Percentiles rank a stretch among this genome's conserved stretches.
These are phyloP conservation scores for Apogon hyalosoma DNA, from an alignment of 2,797 vertebrate genomes.

Conservation along the genomic window DNA sequence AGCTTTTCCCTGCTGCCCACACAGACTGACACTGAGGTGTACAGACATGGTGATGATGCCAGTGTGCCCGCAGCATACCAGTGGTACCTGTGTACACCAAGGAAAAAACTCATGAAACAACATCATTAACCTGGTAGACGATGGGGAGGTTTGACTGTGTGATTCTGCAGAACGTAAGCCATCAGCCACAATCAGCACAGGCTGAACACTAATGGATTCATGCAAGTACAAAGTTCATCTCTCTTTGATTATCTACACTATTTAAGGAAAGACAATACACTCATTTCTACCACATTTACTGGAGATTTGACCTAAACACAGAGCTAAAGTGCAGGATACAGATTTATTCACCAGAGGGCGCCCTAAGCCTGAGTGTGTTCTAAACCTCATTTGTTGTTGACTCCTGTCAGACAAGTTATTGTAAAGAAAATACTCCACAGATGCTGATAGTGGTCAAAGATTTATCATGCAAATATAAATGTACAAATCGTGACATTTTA, in stretches of 20 bases:
- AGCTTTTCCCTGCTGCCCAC: constrained; percentile 65
- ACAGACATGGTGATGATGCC: constrained; percentile 61
- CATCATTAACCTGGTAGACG: constrained; percentile 3
- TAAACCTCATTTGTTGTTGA: not conserved
- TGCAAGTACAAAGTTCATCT: not conserved
- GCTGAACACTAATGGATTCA: not conserved
- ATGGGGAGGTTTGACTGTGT: constrained; percentile 1
- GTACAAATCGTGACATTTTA: not conserved
- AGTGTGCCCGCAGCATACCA: constrained; percentile 57
- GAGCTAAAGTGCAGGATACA: constrained; percentile 2
- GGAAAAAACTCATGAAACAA: constrained; percentile 14
- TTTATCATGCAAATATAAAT: constrained; percentile 5
- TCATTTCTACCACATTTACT: not conserved
- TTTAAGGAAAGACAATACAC: not conserved
- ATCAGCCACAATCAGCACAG: not conserved
- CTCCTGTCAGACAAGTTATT: not conserved
- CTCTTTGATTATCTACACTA: not conserved
- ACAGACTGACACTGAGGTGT: constrained; percentile 72
- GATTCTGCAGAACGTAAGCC: not conserved
- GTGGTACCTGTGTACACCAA: constrained; percentile 55
- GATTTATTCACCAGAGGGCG: constrained; percentile 64
- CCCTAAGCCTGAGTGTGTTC: constrained; percentile 34
- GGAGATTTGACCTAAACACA: not conserved
- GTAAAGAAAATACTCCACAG: not conserved
- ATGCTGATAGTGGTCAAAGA: constrained; percentile 1